Base-by-base conservation (phyloP, 2,888 invertebrate genomes). In the Prenolepis imparis region DNA sequence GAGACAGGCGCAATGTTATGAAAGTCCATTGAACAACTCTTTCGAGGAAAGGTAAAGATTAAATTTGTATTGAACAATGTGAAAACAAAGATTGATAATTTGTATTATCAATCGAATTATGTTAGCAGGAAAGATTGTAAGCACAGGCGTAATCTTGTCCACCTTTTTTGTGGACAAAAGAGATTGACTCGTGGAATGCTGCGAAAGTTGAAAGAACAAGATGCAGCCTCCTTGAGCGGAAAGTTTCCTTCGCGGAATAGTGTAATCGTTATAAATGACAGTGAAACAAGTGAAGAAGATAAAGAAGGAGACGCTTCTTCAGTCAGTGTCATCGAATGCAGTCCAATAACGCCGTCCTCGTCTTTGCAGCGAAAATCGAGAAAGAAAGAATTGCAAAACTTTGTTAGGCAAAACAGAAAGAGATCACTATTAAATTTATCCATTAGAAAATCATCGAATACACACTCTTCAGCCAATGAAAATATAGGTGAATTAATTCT, bases 201-300 rank as follows among this genome's bases (percentile, higher is more conserved):
- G 12, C 12, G 1, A 2, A 52, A 28, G 4, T 55, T 75, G 8
- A 36, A 5, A 8, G 0, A 52, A 12, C 64, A 52, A 52, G 36
- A 9, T 12, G n/a, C 64, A 15, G 6, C 4, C 5, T 21, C 24
- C 3, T 18, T 21, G 18, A 66, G 15, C 11, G 28, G 0, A 39
- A 4, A 12, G 4, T 39, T 12, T 24, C 41, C 48, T 3, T 52
- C 63, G 1, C 74, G 44, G 59, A 87, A 91, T 24, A 90, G 87
- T 18, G 3, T 91, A 44, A 90, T 91, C 67, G 21, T 90, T 68
- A 70, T 91, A 67, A 91, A 89, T 18, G 91, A 91, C 48, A 89
- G 83, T 44, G 84, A 80, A 18, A 36, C 44, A 44, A 67, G 1
- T 21, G 48, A 18, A 4, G 21, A 3, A 61, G 36, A 67, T 3